Percentiles rank a stretch among this genome's conserved stretches.
phyloP scores from a whole-genome alignment of 2,113 vertebrate genomes.

The Bambusicola thoracicus region DNA sequence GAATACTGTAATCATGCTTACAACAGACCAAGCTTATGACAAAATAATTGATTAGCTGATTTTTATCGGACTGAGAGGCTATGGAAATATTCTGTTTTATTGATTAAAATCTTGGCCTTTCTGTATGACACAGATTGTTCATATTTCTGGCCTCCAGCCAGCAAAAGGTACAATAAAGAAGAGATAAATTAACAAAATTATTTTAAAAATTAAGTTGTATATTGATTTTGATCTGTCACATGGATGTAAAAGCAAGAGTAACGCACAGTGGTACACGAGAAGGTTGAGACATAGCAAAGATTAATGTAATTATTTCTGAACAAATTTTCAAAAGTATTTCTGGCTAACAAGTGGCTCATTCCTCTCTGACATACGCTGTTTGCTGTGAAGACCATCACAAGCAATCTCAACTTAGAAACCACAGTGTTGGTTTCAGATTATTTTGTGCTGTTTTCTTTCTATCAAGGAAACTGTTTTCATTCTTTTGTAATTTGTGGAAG shows the following conservation, averaged over 20 bases:
- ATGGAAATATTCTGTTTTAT: conserved; percentile 6
- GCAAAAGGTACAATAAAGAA: not conserved
- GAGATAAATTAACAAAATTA: not conserved
- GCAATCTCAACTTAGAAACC: not conserved
- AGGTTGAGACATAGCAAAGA: not conserved
- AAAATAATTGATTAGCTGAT: conserved; percentile 20
- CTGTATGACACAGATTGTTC: not conserved
- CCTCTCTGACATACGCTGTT: not conserved
- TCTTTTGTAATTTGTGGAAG: not conserved
- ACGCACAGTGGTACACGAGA: not conserved
- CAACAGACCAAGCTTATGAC: not conserved
- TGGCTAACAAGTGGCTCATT: not conserved
- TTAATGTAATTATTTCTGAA: not conserved
- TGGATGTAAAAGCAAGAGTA: not conserved
- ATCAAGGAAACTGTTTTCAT: not conserved
- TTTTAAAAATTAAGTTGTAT: conserved; percentile 38
- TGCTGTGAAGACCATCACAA: not conserved
- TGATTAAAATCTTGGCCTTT: conserved; percentile 45
- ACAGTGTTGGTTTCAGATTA: not conserved
- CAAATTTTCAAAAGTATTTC: not conserved
- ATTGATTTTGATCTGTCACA: conserved; percentile 13
- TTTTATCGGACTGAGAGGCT: conserved; percentile 17
- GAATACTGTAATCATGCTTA: conserved; percentile 38
- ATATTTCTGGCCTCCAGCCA: not conserved
- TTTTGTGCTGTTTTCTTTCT: not conserved